Evolutionary conservation across 2,888 invertebrate genomes (phyloP).

Genomic region (Adelphocoris suturalis): DNA sequence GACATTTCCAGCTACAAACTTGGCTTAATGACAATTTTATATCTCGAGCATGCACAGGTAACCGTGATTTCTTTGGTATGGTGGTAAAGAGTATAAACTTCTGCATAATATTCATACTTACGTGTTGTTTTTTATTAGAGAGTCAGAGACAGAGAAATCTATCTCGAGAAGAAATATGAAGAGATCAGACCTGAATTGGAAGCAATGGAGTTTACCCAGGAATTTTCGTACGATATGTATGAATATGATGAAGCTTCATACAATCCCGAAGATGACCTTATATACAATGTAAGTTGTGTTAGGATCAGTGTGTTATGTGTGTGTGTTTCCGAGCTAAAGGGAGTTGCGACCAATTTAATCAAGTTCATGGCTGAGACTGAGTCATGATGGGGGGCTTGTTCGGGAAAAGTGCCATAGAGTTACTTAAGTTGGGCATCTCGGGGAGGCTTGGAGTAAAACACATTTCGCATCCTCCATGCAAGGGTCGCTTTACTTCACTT

Average conservation of each 20-base stretch:
- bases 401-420: too few species aligned
- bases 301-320: too few species aligned
- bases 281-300: conserved; percentile 44
- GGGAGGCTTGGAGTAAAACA: too few species aligned
- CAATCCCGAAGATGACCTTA: conserved; percentile 44
- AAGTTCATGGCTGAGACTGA: too few species aligned
- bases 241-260: conserved; percentile 46
- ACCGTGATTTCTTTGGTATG: background rate
- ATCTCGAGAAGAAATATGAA: conserved; percentile 62
- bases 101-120: too few species aligned
- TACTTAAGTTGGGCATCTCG: too few species aligned
- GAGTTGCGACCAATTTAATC: too few species aligned
- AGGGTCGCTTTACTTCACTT: too few species aligned
- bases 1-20: conserved; percentile 52
- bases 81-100: background rate
- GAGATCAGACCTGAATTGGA: conserved; percentile 64
- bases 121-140: conserved; percentile 3
- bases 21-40: conserved; percentile 24
- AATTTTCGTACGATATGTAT: conserved; percentile 41
- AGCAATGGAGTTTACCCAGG: conserved; percentile 47
- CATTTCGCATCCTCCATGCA: too few species aligned
- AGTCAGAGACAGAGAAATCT: conserved; percentile 51
- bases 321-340: too few species aligned
- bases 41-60: conserved; percentile 47
- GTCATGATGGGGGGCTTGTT: too few species aligned